Evolutionary conservation across 2,113 vertebrate species (phyloP), one percentile per base, ranked within the genome.

Genomic region (Lasiurus cinereus): DNA sequence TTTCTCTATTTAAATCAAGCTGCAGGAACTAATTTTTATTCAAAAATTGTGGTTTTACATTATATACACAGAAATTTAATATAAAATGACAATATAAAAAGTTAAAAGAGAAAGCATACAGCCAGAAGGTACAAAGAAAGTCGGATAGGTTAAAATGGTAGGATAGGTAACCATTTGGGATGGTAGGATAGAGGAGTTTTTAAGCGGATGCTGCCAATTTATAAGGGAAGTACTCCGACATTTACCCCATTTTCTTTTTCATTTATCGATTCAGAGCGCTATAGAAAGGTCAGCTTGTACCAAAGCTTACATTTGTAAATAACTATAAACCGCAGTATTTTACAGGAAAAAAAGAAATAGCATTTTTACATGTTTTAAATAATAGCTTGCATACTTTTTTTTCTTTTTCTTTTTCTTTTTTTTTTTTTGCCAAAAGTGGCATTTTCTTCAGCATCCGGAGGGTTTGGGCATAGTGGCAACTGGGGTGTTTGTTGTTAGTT

Each of bases 51-150:
- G 99, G 98, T 99, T 99, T 98, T 98, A 99, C 99, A 99, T 98
- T 99, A 99, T 99, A 99, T 99, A 98, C 99, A 99, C 99, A 99
- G 98, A 99, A 99, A 99, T 99, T 24, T 98, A 99, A 99, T 99
- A 99, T 99, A 99, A 99, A 99, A 99, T 99, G 99, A 99, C 99
- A 99, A 99, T 99, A 99, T 99, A 99, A 99, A 99, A 99, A 99
- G 98, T 98, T 99, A 98, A 99, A 98, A 99, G 98, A 99, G 99
- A 99, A 99, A 99, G 99, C 99, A 99, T 99, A 99, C 99, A 99
- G 98, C 98, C 98, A 98, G 98, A 98, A 99, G 98, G 98, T 99
- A 99, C 99, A 99, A 99, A 99, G 99, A 99, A 99, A 99, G 98
- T 98, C 97, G 98, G 99, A 99, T 98, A 98, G 98, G 99, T 99